These are phyloP conservation scores for Scaeva pyrastri DNA, from an alignment of 2,888 invertebrate species.

Conservation along the genomic window DNA sequence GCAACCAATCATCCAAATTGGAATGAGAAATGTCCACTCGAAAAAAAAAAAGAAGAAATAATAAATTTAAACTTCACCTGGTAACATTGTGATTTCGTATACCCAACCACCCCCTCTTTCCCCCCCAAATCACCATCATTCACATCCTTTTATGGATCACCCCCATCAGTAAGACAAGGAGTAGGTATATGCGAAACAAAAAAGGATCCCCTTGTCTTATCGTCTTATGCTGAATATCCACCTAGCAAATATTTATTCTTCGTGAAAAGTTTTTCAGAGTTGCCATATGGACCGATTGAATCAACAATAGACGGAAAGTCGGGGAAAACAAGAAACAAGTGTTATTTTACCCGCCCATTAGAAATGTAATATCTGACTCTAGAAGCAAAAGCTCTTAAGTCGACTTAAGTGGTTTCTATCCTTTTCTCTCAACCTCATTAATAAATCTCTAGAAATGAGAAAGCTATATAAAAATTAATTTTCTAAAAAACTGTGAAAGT, in stretches of 20 bases:
- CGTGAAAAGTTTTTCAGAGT: neutral
- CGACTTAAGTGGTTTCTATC: too few relatives aligned
- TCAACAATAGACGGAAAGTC: neutral
- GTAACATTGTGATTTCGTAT: constrained; percentile 50
- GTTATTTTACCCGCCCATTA: too few relatives aligned
- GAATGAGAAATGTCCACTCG: constrained; percentile 26
- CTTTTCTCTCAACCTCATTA: too few relatives aligned
- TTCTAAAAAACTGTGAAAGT: too few relatives aligned
- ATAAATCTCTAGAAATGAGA: too few relatives aligned
- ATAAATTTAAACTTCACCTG: constrained; percentile 50
- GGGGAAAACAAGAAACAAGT: too few relatives aligned
- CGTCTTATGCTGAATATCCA: constrained; percentile 1
- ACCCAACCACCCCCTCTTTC: neutral
- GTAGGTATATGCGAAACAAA: neutral
- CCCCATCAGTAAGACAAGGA: too few relatives aligned
- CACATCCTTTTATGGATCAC: neutral
- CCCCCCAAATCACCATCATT: constrained; percentile 1
- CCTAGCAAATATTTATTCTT: constrained; percentile 52
- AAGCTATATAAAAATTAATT: too few relatives aligned
- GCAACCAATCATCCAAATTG: constrained; percentile 36
- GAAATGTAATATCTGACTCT: too few relatives aligned
- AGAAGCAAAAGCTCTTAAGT: too few relatives aligned
- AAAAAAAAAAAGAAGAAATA: neutral
- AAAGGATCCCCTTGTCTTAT: constrained; percentile 39
- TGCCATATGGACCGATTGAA: neutral